phyloP scores from a whole-genome alignment of 1,140 invertebrate species.

The Anastrepha ludens region DNA sequence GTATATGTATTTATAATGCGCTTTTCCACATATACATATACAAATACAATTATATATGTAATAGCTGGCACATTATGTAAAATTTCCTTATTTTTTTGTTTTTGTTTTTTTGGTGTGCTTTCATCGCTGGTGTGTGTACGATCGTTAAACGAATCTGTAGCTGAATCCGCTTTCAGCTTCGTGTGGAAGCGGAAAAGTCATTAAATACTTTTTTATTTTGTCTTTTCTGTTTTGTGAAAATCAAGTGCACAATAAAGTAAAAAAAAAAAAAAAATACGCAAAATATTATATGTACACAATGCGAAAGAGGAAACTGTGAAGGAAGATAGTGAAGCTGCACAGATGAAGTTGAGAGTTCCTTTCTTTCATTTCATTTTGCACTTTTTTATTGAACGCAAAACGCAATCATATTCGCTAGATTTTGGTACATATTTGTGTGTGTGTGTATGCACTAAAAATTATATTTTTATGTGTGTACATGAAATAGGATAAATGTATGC shows the following conservation, averaged over 20 bases:
- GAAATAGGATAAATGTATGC: too few relatives aligned
- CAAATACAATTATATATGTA: background rate
- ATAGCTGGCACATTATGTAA: background rate
- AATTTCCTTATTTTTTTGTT: background rate
- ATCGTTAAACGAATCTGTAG: slow-evolving; percentile 32
- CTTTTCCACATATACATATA: background rate
- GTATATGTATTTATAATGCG: background rate
- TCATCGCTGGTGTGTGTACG: background rate
- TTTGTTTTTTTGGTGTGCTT: background rate
- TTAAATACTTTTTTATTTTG: slow-evolving; percentile 14
- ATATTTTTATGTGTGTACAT: background rate
- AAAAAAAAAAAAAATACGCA: background rate
- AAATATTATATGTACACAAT: background rate
- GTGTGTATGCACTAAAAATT: background rate
- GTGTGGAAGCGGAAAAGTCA: slow-evolving; percentile 19
- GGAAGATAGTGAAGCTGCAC: background rate
- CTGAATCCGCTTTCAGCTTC: background rate
- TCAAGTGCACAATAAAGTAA: slow-evolving; percentile 18
- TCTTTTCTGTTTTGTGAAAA: slow-evolving; percentile 1
- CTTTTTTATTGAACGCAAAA: background rate
- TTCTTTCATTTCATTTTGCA: background rate
- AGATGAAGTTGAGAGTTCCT: background rate
- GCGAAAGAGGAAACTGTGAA: background rate
- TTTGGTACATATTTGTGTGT: background rate
- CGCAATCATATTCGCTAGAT: background rate